These are phyloP conservation scores for Lithophane socia DNA, from an alignment of 2,888 invertebrate species.

Conservation along the genomic window DNA sequence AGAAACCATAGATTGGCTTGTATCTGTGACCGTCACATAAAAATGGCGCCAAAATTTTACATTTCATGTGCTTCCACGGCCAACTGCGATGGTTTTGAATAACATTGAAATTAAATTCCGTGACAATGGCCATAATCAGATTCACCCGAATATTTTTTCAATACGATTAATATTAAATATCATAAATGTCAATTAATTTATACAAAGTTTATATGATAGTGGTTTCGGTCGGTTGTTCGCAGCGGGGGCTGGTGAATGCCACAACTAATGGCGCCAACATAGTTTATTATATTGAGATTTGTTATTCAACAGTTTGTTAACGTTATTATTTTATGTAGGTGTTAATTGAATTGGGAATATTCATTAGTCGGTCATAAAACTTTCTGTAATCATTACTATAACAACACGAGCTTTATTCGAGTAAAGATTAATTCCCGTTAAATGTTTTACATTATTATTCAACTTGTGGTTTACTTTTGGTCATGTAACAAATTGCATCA, in stretches of 20 bases:
- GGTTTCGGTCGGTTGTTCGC: conserved; percentile 58
- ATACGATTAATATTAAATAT: conserved; percentile 52
- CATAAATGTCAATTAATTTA: conserved; percentile 64
- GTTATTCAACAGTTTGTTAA: conserved; percentile 64
- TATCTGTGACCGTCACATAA: conserved; percentile 19
- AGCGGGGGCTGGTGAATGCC: conserved; percentile 61
- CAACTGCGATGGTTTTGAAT: conserved; percentile 12
- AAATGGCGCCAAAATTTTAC: conserved; percentile 38
- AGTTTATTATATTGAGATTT: conserved; percentile 64
- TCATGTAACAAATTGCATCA: conserved; percentile 46
- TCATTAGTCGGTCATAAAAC: conserved; percentile 61
- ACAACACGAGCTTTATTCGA: conserved; percentile 44
- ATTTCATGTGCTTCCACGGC: conserved; percentile 21
- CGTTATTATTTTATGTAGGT: conserved; percentile 65
- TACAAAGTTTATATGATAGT: conserved; percentile 57
- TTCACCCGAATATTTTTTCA: conserved; percentile 45
- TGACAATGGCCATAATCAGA: conserved; percentile 49
- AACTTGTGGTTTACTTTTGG: conserved; percentile 39
- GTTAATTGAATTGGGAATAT: conserved; percentile 71
- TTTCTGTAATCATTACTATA: conserved; percentile 57
- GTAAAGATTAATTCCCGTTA: conserved; percentile 52
- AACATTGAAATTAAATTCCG: conserved; percentile 41
- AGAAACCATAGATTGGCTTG: conserved; percentile 16
- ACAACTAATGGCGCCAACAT: conserved; percentile 68
- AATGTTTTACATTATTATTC: conserved; percentile 44